Base-by-base conservation (phyloP, 2,113 vertebrate species). In the Oreotrochilus melanogaster region DNA sequence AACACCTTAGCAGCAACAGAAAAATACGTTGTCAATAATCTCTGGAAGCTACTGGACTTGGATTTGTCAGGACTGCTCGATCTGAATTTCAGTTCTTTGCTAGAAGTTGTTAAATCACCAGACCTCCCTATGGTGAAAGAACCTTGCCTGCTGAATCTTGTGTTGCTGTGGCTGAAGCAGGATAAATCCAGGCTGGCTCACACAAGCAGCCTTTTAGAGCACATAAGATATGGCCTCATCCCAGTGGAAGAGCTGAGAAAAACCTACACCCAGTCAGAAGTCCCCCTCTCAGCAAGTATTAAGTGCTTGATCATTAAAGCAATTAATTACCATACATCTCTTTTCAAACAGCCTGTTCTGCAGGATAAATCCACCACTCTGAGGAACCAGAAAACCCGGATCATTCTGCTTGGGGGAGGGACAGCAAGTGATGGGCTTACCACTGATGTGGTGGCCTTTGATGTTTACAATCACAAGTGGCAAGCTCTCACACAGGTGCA, bases 251-350 rank as follows among this genome's bases (percentile, higher is more conserved):
- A 98, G 43, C 97, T 99, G 71, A 81, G 95, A 35, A 93, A 93
- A 66, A 94, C 98, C 13, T 98, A 98, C 91, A 98, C 97, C 0
- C 95, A 96, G 50, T 97, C 98, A 11, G 98, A 95, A 78, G 98
- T 99, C 21, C 96, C 97, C 64, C 94, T 98, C 78, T 99, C 99
- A 0, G 96, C 99, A 10, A 92, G 98, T 7, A 98, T 99, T 67
- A 98, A 98, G 78, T 98, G 98, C 82, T 98, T 99, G 90, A 98
- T 99, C 87, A 98, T 99, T 57, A 98, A 98, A 89, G 99, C 99
- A 17, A 91, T 99, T 91, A 98, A 98, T 88, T 99, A 99, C 94
- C 99, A 99, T 88, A 84, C 92, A 25, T 89, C 97, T 33, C 96
- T 98, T n/a, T 95, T 97, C 37, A 98, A 97, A 57, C 98, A 99